Conservation (phyloP, 2,113 vertebrate genomes). For the Caracal caracal region DNA sequence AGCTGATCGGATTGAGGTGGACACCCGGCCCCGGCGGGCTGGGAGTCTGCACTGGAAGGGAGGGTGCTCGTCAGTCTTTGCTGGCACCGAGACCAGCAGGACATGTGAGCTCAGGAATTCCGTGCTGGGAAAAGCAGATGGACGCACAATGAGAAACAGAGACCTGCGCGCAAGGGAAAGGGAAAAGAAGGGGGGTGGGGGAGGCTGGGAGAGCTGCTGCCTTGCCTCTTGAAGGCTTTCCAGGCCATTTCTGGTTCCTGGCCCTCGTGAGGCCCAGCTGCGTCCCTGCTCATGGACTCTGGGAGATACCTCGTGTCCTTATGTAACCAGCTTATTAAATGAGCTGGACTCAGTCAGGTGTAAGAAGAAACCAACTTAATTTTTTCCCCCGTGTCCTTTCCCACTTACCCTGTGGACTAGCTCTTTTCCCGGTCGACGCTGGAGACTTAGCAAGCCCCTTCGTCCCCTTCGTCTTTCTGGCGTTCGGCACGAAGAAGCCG, state of each 20-base stretch:
- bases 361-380: conserved; percentile 46
- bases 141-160: neutral
- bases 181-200: neutral
- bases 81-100: neutral
- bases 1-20: neutral
- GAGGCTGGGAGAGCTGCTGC: neutral
- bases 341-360: conserved; percentile 51
- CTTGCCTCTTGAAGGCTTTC: conserved; percentile 11
- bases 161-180: neutral
- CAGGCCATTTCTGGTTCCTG: conserved; percentile 39
- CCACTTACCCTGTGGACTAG: neutral
- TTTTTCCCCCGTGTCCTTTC: neutral
- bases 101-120: neutral
- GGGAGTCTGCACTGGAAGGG: neutral
- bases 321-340: conserved; percentile 54
- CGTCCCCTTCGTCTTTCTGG: neutral
- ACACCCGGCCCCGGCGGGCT: rapidly evolving
- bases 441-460: neutral
- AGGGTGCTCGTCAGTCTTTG: neutral
- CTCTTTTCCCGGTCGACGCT: neutral
- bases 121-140: neutral
- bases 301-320: conserved; percentile 44
- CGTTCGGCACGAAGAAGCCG: neutral
- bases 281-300: neutral
- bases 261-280: conserved; percentile 46